These are phyloP conservation scores for Ecdyonurus torrentis DNA, from an alignment of 2,888 invertebrate genomes.

Conservation along the genomic window DNA sequence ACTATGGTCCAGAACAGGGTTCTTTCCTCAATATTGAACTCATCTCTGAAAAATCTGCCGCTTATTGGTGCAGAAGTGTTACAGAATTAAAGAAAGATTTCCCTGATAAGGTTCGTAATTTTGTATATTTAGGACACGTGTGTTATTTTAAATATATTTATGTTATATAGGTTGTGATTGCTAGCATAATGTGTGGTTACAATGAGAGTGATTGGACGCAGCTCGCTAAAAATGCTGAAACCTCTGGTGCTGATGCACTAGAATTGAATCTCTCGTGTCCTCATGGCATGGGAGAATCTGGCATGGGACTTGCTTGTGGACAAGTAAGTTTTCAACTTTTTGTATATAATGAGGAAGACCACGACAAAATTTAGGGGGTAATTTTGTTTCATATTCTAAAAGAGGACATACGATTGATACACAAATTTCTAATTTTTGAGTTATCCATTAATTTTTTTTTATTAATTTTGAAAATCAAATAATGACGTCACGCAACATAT, in stretches of 20 bases:
- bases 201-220: constrained; percentile 76
- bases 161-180: constrained; percentile 57
- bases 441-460: too few relatives aligned
- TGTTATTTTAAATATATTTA: constrained; percentile 7
- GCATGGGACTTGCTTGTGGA: constrained; percentile 97
- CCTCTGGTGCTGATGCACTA: constrained; percentile 81
- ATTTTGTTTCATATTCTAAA: too few relatives aligned
- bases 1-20: constrained; percentile 90
- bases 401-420: too few relatives aligned
- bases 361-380: too few relatives aligned
- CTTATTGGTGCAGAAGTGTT: constrained; percentile 84
- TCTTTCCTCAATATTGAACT: constrained; percentile 95
- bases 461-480: neutral
- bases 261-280: constrained; percentile 96
- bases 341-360: too few relatives aligned
- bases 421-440: too few relatives aligned
- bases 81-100: constrained; percentile 81
- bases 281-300: constrained; percentile 96
- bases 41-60: constrained; percentile 89
- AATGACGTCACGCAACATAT: neutral
- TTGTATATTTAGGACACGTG: neutral
- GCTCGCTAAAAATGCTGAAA: constrained; percentile 57
- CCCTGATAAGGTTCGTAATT: constrained; percentile 52
- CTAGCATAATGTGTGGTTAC: constrained; percentile 89
- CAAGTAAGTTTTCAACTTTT: too few relatives aligned